Percentiles rank a stretch among this genome's conserved stretches.
Evolutionary conservation across 2,113 vertebrate species (phyloP).

Genomic region (Pseudorectes ferrugineus): DNA sequence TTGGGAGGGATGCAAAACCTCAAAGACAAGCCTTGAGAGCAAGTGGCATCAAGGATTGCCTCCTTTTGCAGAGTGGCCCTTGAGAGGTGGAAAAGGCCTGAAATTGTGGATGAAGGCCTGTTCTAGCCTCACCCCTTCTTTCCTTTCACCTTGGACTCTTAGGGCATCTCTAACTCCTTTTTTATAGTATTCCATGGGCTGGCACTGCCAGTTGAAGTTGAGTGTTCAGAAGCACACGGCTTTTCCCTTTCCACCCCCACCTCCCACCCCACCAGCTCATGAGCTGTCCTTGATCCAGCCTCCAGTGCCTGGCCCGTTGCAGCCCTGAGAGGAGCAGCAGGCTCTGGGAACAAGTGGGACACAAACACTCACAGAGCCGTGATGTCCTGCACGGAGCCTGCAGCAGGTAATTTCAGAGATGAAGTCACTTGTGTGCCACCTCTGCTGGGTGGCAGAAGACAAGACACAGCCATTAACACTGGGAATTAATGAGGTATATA

Average conservation of each 20-base stretch:
- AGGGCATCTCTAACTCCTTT: neutral
- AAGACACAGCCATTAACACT: neutral
- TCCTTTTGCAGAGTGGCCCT: neutral
- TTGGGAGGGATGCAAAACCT: neutral
- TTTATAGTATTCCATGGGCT: neutral
- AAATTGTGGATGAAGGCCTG: neutral
- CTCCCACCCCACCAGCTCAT: neutral
- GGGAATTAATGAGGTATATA: neutral
- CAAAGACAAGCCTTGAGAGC: neutral
- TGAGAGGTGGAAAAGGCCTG: neutral
- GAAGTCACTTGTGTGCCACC: neutral
- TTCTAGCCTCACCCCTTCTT: neutral
- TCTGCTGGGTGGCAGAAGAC: neutral
- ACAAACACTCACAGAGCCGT: fast-evolving
- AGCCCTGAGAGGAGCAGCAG: neutral
- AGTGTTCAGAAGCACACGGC: neutral
- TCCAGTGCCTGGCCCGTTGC: fast-evolving
- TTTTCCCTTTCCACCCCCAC: neutral
- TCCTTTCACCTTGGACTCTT: neutral
- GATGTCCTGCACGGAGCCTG: fast-evolving
- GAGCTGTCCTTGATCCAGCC: neutral
- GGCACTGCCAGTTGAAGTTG: fast-evolving
- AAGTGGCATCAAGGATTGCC: neutral
- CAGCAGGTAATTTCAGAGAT: neutral
- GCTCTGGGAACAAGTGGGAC: neutral